phyloP scores from a whole-genome alignment of 2,113 vertebrate genomes.

The Diadophis punctatus region DNA sequence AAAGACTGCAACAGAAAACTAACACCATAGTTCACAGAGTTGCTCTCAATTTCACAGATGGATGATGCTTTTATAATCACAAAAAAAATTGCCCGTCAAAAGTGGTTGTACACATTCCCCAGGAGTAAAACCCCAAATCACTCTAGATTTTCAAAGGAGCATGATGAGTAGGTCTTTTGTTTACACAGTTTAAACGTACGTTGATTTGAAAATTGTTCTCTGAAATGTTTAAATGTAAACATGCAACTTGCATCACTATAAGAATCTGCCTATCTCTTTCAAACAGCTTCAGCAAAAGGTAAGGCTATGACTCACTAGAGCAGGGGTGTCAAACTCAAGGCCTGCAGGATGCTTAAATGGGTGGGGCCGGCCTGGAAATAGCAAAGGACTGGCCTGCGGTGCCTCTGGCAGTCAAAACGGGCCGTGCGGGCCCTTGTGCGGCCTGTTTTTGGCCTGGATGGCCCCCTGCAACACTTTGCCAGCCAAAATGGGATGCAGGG shows the following conservation, averaged over 20 bases:
- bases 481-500: too few species aligned
- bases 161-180: neutral
- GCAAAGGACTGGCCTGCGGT: too few species aligned
- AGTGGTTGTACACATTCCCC: neutral
- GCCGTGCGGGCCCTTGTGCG: too few species aligned
- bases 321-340: too few species aligned
- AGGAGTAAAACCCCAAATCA: neutral
- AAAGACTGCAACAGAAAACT: neutral
- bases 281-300: neutral
- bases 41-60: conserved; percentile 1
- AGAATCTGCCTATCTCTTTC: neutral
- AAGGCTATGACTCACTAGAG: neutral
- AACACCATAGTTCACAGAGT: neutral
- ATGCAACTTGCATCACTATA: neutral
- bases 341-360: too few species aligned
- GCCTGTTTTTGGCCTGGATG: too few species aligned
- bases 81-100: neutral
- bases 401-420: too few species aligned
- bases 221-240: neutral
- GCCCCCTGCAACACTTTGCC: too few species aligned
- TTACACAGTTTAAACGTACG: conserved; percentile 35
- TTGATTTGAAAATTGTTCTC: conserved; percentile 28
- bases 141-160: conserved; percentile 27
- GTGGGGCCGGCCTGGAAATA: too few species aligned
- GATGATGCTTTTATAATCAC: neutral